These are phyloP conservation scores for Gandaritis pyraliata DNA, from an alignment of 2,888 invertebrate genomes.

Conservation along the genomic window DNA sequence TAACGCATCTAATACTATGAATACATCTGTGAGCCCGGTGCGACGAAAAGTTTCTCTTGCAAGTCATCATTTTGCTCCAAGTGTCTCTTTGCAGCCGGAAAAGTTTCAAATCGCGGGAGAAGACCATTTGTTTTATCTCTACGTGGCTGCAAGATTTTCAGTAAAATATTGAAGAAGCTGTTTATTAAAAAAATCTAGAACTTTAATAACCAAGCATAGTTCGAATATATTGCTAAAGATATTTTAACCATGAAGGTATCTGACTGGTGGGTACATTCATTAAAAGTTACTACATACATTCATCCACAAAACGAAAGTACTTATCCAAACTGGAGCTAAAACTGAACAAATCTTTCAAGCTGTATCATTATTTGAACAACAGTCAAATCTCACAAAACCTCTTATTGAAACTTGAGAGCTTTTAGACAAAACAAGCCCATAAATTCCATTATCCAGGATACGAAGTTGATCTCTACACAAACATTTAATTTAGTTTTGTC, in stretches of 20 bases:
- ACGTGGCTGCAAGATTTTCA: constrained; percentile 20
- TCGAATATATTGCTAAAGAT: no score
- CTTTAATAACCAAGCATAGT: not conserved
- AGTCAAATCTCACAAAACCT: not conserved
- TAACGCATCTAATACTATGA: no score
- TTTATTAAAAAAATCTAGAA: constrained; percentile 10
- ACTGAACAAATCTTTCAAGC: no score
- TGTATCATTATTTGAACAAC: not conserved
- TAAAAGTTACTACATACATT: no score
- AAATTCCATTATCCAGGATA: not conserved
- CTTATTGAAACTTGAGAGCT: constrained; percentile 11
- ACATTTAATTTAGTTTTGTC: constrained; percentile 36
- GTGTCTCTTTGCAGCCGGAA: constrained; percentile 34
- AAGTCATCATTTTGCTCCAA: constrained; percentile 47
- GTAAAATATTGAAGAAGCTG: constrained; percentile 17
- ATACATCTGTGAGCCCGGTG: constrained; percentile 11
- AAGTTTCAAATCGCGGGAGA: constrained; percentile 32
- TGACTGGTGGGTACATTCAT: no score
- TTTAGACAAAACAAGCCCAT: not conserved
- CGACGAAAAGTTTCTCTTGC: constrained; percentile 32
- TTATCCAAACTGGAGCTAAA: no score
- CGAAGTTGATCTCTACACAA: constrained; percentile 17
- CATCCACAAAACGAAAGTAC: no score
- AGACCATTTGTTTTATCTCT: constrained; percentile 32
- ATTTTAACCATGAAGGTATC: no score